A percentile compares a stretch with the other conserved stretches of the same genome.
These are phyloP conservation scores for Nudaria mundana DNA, from an alignment of 2,888 invertebrate genomes.

Conservation along the genomic window DNA sequence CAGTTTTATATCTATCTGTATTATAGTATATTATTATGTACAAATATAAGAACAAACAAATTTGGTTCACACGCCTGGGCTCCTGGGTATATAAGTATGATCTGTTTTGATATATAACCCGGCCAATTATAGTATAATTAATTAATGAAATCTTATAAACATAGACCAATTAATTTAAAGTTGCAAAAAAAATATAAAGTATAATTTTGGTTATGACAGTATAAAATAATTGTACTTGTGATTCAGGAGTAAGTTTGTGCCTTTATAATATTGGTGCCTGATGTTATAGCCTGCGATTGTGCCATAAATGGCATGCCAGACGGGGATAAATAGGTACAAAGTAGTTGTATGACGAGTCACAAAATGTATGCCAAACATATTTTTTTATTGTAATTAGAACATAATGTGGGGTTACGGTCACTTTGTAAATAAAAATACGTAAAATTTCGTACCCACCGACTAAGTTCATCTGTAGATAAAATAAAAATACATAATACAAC, in stretches of 20 bases:
- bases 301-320: conserved; percentile 63
- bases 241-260: conserved; percentile 48
- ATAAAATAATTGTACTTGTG: conserved; percentile 14
- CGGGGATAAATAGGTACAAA: conserved; percentile 60
- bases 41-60: conserved; percentile 32
- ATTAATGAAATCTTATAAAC: conserved; percentile 2
- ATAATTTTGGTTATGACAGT: neutral
- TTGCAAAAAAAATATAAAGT: conserved; percentile 9
- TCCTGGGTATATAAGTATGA: conserved; percentile 25
- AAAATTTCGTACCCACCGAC: conserved; percentile 69
- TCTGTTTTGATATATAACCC: conserved; percentile 14
- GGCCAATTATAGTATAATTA: conserved; percentile 23
- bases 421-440: conserved; percentile 65
- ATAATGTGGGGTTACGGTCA: conserved; percentile 54
- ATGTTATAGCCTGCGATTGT: conserved; percentile 38
- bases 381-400: conserved; percentile 56
- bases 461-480: conserved; percentile 57
- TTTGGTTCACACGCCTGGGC: conserved; percentile 21
- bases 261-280: conserved; percentile 64
- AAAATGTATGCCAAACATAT: conserved; percentile 78
- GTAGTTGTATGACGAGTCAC: conserved; percentile 73
- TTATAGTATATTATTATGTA: conserved; percentile 39
- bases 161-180: no score
- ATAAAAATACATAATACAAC: conserved; percentile 22
- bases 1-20: conserved; percentile 29